A percentile compares a stretch with the other conserved stretches of the same genome.
These are phyloP conservation scores for Pterocles orientalis DNA, from an alignment of 2,113 vertebrate genomes.

Conservation along the genomic window DNA sequence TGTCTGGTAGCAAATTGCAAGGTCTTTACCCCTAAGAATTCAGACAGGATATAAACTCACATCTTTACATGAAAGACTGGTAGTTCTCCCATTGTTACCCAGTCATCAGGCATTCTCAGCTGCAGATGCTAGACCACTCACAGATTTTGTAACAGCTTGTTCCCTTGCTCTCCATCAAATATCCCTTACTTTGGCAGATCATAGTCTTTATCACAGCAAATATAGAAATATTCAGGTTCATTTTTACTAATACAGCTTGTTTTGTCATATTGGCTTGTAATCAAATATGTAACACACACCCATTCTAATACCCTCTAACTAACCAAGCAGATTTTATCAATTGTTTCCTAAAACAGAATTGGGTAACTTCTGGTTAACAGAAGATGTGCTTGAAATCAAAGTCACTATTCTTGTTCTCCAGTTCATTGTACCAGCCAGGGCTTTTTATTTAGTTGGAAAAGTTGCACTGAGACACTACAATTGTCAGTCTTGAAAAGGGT, in stretches of 20 bases:
- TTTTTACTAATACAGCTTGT: background rate
- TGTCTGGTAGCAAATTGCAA: background rate
- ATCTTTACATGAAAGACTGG: background rate
- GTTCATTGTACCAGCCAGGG: background rate
- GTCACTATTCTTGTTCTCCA: background rate
- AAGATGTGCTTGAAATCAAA: background rate
- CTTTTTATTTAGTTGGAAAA: background rate
- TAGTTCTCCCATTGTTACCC: background rate
- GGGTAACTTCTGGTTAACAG: background rate
- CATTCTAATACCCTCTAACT: background rate
- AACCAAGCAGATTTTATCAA: background rate
- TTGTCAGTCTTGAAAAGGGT: background rate
- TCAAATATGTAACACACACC: background rate
- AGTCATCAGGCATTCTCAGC: background rate
- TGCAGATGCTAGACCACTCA: background rate
- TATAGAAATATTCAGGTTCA: background rate
- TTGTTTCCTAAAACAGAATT: background rate
- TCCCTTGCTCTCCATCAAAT: background rate
- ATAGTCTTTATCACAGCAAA: background rate
- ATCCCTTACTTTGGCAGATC: background rate
- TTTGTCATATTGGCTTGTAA: background rate
- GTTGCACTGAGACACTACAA: background rate
- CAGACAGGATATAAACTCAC: background rate
- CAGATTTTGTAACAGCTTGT: background rate
- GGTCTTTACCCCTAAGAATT: background rate